These are phyloP conservation scores for Elachura formosa DNA, from an alignment of 2,113 vertebrate species.

Conservation along the genomic window DNA sequence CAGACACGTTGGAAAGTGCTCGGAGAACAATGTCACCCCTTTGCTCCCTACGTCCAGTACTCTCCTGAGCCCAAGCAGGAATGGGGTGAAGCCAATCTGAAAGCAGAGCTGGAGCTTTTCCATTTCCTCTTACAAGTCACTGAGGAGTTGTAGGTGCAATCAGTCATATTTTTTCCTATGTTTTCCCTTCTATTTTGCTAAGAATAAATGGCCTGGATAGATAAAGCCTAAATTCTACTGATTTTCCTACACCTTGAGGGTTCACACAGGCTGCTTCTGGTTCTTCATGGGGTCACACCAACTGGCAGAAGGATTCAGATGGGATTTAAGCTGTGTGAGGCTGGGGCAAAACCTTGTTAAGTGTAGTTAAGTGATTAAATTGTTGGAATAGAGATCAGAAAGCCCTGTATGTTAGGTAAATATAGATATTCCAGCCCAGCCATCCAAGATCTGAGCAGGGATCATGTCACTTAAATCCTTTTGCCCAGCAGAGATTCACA, in stretches of 20 bases:
- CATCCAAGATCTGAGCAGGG: background rate
- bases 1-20: background rate
- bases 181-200: background rate
- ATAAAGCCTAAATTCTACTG: background rate
- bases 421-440: background rate
- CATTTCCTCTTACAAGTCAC: background rate
- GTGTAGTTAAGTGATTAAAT: background rate
- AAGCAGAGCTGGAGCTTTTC: background rate
- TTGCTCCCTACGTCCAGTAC: background rate
- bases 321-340: background rate
- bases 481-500: background rate
- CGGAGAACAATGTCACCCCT: background rate
- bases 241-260: background rate
- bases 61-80: rapidly evolving
- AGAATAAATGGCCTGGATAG: background rate
- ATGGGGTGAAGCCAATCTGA: background rate
- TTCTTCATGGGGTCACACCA: background rate
- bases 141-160: background rate
- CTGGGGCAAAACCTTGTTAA: background rate
- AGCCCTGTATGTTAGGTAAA: background rate
- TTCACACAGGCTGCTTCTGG: background rate
- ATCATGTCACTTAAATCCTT: background rate
- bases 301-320: background rate
- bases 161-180: background rate
- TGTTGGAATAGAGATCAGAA: background rate